A percentile compares a stretch with the other conserved stretches of the same genome.
Conservation (phyloP, 2,888 invertebrate genomes). For the Meta bourneti region DNA sequence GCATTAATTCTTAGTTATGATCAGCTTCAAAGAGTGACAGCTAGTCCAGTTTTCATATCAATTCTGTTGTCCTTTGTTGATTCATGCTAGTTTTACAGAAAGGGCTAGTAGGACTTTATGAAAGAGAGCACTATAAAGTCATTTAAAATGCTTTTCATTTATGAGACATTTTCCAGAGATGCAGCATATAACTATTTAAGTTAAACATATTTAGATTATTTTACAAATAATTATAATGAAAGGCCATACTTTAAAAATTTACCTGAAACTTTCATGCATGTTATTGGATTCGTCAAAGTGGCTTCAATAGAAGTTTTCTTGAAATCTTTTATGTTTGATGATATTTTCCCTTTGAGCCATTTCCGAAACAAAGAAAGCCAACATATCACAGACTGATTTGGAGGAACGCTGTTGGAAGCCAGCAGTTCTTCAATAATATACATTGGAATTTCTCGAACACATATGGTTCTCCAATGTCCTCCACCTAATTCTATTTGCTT, state of each 20-base stretch:
- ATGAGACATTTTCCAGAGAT: too few relatives aligned
- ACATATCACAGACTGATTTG: background rate
- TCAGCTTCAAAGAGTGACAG: too few relatives aligned
- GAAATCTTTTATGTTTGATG: background rate
- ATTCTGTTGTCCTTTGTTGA: too few relatives aligned
- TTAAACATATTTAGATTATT: too few relatives aligned
- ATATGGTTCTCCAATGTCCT: slow-evolving; percentile 44
- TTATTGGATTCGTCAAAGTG: slow-evolving; percentile 34
- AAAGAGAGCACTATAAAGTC: too few relatives aligned
- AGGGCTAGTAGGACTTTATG: too few relatives aligned
- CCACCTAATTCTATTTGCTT: slow-evolving; percentile 22
- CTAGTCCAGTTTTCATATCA: too few relatives aligned
- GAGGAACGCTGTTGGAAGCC: slow-evolving; percentile 37
- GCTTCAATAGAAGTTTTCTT: background rate
- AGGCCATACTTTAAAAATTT: background rate
- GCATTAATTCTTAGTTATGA: too few relatives aligned
- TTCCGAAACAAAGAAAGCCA: slow-evolving; percentile 54
- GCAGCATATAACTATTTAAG: too few relatives aligned
- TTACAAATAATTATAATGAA: too few relatives aligned
- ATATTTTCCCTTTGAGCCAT: slow-evolving; percentile 47
- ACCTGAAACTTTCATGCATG: slow-evolving; percentile 58
- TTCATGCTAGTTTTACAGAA: too few relatives aligned
- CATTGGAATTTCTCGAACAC: slow-evolving; percentile 43
- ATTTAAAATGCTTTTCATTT: too few relatives aligned
- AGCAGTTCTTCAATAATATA: slow-evolving; percentile 55